Evolutionary conservation across 2,113 vertebrate species (phyloP), one percentile per base, ranked within the genome.

Genomic region (Phrynosoma platyrhinos): DNA sequence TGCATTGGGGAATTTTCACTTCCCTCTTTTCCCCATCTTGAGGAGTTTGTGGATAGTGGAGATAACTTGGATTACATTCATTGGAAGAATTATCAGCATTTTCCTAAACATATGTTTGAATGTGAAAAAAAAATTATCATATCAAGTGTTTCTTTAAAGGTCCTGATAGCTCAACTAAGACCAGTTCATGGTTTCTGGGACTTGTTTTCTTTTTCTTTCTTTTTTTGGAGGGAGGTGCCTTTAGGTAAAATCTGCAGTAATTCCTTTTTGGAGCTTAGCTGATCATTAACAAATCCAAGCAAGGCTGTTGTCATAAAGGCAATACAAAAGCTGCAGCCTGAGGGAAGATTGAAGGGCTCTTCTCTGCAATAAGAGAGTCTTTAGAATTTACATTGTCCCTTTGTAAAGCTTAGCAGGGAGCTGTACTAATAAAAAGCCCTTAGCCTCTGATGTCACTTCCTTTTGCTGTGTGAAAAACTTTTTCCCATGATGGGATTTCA

Each of bases 241-340:
- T 83, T 90, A 92, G 95, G 94, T 95, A 90, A 94, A 95, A 94
- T 94, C 93, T 87, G 30, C 83, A 92, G 93, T 91, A 91, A 92
- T 93, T 92, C 93, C 89, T 91, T 78, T 86, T 90, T 82, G 0
- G 80, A 92, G 91, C 92, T 92, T 88, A 9, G 90, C 95, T 91
- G 89, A 93, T 92, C 94, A 94, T 85, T 95, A 93, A 89, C 84
- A 71, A 95, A 95, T 94, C 93, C 30, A 36, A 88, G 91, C 93
- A 83, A 91, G 85, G 79, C 69, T 82, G 58, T 80, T 66, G 89
- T 40, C 71, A 75, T 86, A 84, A 90, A 93, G 89, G 84, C 91
- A 1, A 93, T 93, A 95, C 94, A 95, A 96, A 96, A 95, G 96
- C 94, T 2, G 0, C 62, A 93, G 95, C 94, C 94, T 0, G 84